A percentile compares a stretch with the other conserved stretches of the same genome.
phyloP scores from a whole-genome alignment of 2,113 vertebrate species.

The Siniperca chuatsi region DNA sequence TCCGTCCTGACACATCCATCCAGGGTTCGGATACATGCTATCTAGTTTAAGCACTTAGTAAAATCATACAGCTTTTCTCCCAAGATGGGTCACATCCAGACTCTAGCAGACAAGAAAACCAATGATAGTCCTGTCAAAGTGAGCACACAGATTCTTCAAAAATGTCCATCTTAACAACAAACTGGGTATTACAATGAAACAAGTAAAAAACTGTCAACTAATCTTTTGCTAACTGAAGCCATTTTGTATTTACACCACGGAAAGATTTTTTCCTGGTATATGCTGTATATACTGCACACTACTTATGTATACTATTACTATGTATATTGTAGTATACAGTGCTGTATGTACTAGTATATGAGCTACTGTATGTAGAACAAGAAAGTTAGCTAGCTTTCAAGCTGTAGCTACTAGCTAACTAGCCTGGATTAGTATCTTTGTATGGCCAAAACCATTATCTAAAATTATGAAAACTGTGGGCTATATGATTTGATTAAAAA shows the following conservation, averaged over 20 bases:
- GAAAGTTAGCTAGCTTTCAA: not conserved
- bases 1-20: conserved; percentile 7
- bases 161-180: conserved; percentile 55
- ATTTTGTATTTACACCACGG: not conserved
- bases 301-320: not conserved
- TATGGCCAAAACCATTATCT: not conserved
- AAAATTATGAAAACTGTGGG: not conserved
- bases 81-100: conserved; percentile 40
- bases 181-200: not conserved
- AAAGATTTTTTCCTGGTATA: not conserved
- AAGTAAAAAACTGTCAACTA: not conserved
- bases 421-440: not conserved
- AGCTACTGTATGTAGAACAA: conserved; percentile 1
- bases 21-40: conserved; percentile 31
- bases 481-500: not conserved
- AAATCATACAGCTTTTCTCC: conserved; percentile 16
- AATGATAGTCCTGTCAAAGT: conserved; percentile 49
- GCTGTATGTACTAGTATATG: not conserved
- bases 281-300: no score
- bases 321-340: not conserved
- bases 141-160: conserved; percentile 33
- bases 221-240: not conserved
- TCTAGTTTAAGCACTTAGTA: conserved; percentile 68
- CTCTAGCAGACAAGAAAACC: conserved; percentile 21
- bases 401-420: not conserved